These are phyloP conservation scores for Gymnothorax javanicus DNA, from an alignment of 2,797 vertebrate species.

Conservation along the genomic window DNA sequence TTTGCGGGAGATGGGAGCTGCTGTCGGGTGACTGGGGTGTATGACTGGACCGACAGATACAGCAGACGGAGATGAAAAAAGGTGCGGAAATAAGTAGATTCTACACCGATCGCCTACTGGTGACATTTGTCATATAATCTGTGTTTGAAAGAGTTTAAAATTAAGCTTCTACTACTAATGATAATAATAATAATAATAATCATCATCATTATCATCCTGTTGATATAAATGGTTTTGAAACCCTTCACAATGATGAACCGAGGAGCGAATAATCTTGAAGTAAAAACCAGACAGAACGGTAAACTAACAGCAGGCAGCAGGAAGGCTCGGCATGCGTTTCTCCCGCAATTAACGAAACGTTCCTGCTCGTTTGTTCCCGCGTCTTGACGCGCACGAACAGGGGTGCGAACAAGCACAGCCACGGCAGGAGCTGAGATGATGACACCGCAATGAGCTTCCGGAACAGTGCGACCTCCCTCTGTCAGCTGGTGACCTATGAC, in stretches of 20 bases:
- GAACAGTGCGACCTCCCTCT: not conserved
- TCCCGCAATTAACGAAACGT: too few relatives aligned
- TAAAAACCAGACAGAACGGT: not conserved
- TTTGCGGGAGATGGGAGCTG: too few relatives aligned
- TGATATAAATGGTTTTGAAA: not conserved
- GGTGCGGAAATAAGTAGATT: too few relatives aligned
- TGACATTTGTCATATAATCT: not conserved
- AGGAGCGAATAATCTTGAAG: not conserved
- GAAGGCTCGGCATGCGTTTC: too few relatives aligned
- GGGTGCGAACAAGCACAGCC: too few relatives aligned
- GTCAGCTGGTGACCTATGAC: not conserved
- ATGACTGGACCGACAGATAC: too few relatives aligned
- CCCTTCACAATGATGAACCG: not conserved
- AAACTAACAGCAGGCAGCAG: not conserved
- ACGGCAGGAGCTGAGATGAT: too few relatives aligned
- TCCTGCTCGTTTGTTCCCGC: too few relatives aligned
- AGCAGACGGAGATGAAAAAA: too few relatives aligned
- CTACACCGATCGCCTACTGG: not conserved
- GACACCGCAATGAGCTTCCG: not conserved
- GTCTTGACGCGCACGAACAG: too few relatives aligned
- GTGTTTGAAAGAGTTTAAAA: not conserved
- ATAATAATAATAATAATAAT: not conserved
- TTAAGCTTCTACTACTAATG: not conserved
- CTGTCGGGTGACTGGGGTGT: too few relatives aligned
- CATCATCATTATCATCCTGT: not conserved